Percentiles rank a stretch among this genome's conserved stretches.
Conservation (phyloP, 2,888 invertebrate genomes). For the Smittia aterrima region DNA sequence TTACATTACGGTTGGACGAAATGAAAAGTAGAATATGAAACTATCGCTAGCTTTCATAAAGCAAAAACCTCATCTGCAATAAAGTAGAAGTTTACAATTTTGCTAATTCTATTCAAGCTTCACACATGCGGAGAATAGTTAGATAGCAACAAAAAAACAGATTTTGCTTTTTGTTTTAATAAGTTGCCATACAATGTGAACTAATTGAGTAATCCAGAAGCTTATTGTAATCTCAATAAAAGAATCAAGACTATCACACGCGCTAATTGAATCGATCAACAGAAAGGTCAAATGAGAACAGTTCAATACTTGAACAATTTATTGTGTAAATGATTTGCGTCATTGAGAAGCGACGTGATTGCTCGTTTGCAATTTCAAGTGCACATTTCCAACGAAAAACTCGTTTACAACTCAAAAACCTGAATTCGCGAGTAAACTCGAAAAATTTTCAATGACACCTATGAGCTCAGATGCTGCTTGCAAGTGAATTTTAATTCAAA, state of each 20-base stretch:
- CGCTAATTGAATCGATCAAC: background rate
- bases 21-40: background rate
- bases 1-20: background rate
- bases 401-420: slow-evolving; percentile 7
- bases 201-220: too few species aligned
- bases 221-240: too few species aligned
- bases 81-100: slow-evolving; percentile 12
- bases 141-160: background rate
- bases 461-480: background rate
- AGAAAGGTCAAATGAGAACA: background rate
- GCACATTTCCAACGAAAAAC: background rate
- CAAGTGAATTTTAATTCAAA: background rate
- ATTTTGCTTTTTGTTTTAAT: background rate
- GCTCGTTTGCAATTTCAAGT: background rate
- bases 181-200: too few species aligned
- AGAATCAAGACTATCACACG: too few species aligned
- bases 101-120: background rate
- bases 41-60: background rate
- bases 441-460: slow-evolving; percentile 8
- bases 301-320: too few species aligned
- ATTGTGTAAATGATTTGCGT: background rate
- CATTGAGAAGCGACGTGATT: background rate
- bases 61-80: slow-evolving; percentile 22
- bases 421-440: background rate
- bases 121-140: slow-evolving; percentile 8